Evolutionary conservation across 2,797 vertebrate species (phyloP).

Genomic region (Typhlichthys eigenmanni): DNA sequence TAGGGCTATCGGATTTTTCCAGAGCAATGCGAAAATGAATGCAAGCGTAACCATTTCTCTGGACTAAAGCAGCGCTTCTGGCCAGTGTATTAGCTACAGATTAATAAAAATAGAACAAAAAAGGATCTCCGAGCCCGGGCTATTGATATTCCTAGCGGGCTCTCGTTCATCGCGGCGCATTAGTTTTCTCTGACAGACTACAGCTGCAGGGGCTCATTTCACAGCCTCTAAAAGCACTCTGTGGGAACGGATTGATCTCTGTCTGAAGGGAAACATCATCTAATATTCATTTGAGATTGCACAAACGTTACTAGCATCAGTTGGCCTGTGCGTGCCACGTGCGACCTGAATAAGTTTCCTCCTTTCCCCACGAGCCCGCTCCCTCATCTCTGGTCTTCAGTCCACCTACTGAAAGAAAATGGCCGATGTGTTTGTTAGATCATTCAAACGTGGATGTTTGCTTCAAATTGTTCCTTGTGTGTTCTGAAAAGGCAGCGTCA

Average conservation of each 20-base stretch:
- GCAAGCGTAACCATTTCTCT: slow-evolving; percentile 60
- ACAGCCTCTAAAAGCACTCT: slow-evolving; percentile 67
- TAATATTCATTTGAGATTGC: slow-evolving; percentile 78
- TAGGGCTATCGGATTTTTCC: slow-evolving; percentile 59
- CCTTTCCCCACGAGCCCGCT: neutral
- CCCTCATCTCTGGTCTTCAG: slow-evolving; percentile 5
- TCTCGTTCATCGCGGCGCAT: slow-evolving; percentile 68
- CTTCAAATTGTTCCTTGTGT: slow-evolving; percentile 16
- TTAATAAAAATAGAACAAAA: slow-evolving; percentile 69
- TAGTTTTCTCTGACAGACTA: slow-evolving; percentile 71
- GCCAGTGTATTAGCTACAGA: slow-evolving; percentile 70
- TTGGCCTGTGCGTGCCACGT: slow-evolving; percentile 41
- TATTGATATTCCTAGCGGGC: slow-evolving; percentile 64
- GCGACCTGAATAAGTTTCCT: slow-evolving; percentile 24
- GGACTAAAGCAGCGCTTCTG: slow-evolving; percentile 42
- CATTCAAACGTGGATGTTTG: too few species aligned
- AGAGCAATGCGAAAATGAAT: slow-evolving; percentile 75
- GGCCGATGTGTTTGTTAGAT: neutral
- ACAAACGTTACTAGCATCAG: slow-evolving; percentile 65
- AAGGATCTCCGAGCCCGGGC: slow-evolving; percentile 36
- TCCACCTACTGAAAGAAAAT: neutral
- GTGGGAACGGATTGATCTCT: slow-evolving; percentile 72
- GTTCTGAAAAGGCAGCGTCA: neutral
- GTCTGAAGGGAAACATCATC: slow-evolving; percentile 77
- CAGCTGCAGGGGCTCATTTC: slow-evolving; percentile 71